Conservation (phyloP, 2,797 vertebrate species). For the Harpagifer antarcticus region DNA sequence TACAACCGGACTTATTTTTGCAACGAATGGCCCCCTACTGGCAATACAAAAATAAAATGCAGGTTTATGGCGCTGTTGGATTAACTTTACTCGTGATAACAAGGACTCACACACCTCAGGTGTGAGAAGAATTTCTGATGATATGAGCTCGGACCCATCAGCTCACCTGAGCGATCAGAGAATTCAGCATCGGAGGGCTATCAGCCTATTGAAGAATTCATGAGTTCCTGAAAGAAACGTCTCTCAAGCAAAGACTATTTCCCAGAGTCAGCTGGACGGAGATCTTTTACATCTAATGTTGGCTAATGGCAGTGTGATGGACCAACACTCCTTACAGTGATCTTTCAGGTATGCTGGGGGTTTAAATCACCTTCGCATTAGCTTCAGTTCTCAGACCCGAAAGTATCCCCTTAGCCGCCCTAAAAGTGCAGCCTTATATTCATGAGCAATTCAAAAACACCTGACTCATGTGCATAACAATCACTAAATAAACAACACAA, state of each 20-base stretch:
- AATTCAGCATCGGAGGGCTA: slow-evolving; percentile 37
- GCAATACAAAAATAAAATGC: no score
- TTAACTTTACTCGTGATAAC: not conserved
- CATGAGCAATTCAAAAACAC: not conserved
- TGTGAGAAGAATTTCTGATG: slow-evolving; percentile 62
- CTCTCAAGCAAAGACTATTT: slow-evolving; percentile 53
- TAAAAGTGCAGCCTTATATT: not conserved
- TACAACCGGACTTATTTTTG: no score
- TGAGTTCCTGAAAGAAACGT: slow-evolving; percentile 56
- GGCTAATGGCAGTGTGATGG: slow-evolving; percentile 71
- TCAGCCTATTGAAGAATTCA: slow-evolving; percentile 64
- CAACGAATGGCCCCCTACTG: no score
- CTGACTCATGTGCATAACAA: slow-evolving; percentile 2
- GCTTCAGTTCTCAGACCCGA: no score
- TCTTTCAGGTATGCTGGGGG: slow-evolving; percentile 66
- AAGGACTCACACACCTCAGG: slow-evolving; percentile 27
- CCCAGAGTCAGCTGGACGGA: slow-evolving; percentile 54
- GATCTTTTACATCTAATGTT: slow-evolving; percentile 69
- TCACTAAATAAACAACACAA: slow-evolving; percentile 3
- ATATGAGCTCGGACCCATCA: slow-evolving; percentile 41
- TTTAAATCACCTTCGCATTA: no score
- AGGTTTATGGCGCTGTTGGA: no score
- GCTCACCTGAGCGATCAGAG: slow-evolving; percentile 49
- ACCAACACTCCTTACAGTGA: slow-evolving; percentile 71
- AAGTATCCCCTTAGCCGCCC: not conserved